Percentiles rank a stretch among this genome's conserved stretches.
These are phyloP conservation scores for Epistrophe grossulariae DNA, from an alignment of 2,888 invertebrate species.

Conservation along the genomic window DNA sequence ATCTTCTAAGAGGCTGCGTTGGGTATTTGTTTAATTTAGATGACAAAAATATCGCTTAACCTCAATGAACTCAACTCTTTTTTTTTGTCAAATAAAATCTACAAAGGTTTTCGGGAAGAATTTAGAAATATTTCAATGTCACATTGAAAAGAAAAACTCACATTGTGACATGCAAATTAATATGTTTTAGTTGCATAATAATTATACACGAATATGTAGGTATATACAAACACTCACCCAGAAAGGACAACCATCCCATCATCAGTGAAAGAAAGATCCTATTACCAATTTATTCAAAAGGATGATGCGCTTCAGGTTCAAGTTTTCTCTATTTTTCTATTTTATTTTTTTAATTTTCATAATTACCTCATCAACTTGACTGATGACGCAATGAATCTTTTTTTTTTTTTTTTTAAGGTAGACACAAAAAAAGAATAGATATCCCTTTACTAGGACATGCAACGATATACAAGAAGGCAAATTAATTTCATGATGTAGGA, in stretches of 20 bases:
- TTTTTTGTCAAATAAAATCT: background rate
- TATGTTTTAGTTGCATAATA: slow-evolving; percentile 71
- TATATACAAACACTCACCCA: slow-evolving; percentile 8
- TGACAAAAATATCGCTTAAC: slow-evolving; percentile 67
- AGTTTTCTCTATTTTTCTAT: slow-evolving; percentile 65
- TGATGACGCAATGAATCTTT: slow-evolving; percentile 82
- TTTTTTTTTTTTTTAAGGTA: slow-evolving; percentile 51
- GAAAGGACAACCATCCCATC: slow-evolving; percentile 29
- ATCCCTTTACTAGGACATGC: slow-evolving; percentile 54
- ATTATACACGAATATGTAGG: too few species aligned
- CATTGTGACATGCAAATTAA: slow-evolving; percentile 80
- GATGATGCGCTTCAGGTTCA: slow-evolving; percentile 71
- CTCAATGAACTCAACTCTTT: slow-evolving; percentile 49
- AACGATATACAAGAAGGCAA: slow-evolving; percentile 64
- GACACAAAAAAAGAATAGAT: slow-evolving; percentile 20
- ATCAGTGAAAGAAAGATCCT: slow-evolving; percentile 43
- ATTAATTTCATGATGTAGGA: slow-evolving; percentile 61
- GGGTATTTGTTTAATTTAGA: slow-evolving; percentile 37
- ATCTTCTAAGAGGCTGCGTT: slow-evolving; percentile 23
- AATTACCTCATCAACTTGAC: slow-evolving; percentile 84
- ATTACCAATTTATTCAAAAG: slow-evolving; percentile 72
- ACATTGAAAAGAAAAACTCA: slow-evolving; percentile 17
- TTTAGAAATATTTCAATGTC: slow-evolving; percentile 65
- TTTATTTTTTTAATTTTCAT: slow-evolving; percentile 78
- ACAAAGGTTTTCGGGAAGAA: background rate